Percentiles rank a stretch among this genome's conserved stretches.
These are phyloP conservation scores for Cacoxenus indagator DNA, from an alignment of 2,888 invertebrate species.

Conservation along the genomic window DNA sequence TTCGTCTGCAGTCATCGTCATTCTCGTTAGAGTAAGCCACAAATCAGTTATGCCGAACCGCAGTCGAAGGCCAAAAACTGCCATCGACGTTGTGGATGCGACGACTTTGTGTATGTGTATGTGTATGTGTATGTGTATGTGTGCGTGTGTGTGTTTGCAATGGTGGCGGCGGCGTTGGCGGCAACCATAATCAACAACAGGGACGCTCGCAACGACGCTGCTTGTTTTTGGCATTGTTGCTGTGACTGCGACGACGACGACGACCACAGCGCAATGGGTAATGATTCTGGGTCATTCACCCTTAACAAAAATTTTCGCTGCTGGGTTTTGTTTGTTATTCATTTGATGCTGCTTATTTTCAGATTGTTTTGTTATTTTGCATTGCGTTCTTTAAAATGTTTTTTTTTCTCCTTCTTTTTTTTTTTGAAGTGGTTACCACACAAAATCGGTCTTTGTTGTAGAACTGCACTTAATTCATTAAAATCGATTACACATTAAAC, in stretches of 20 bases:
- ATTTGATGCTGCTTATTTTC: constrained; percentile 25
- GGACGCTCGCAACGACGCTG: constrained; percentile 18
- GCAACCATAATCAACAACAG: constrained; percentile 27
- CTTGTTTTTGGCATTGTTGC: constrained; percentile 14
- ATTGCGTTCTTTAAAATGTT: neutral
- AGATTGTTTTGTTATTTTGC: constrained; percentile 15
- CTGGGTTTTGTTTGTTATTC: constrained; percentile 55
- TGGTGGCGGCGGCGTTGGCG: constrained; percentile 24
- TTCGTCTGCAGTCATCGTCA: constrained; percentile 48
- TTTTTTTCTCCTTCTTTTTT: neutral
- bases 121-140: too few relatives aligned
- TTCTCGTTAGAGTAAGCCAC: constrained; percentile 38
- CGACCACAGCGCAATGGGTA: constrained; percentile 55
- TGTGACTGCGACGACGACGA: constrained; percentile 32
- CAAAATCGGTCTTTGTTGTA: neutral
- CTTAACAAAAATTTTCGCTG: constrained; percentile 62
- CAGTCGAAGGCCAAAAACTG: too few relatives aligned
- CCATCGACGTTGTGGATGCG: too few relatives aligned
- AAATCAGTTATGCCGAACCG: constrained; percentile 30
- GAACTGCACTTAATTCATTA: too few relatives aligned
- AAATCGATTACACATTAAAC: too few relatives aligned
- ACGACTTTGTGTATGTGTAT: too few relatives aligned
- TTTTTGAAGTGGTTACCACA: neutral
- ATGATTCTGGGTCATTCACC: constrained; percentile 69
- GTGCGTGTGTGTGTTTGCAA: constrained; percentile 23